A percentile compares a stretch with the other conserved stretches of the same genome.
These are phyloP conservation scores for Diachasmimorpha longicaudata DNA, from an alignment of 1,140 invertebrate genomes.

Conservation along the genomic window DNA sequence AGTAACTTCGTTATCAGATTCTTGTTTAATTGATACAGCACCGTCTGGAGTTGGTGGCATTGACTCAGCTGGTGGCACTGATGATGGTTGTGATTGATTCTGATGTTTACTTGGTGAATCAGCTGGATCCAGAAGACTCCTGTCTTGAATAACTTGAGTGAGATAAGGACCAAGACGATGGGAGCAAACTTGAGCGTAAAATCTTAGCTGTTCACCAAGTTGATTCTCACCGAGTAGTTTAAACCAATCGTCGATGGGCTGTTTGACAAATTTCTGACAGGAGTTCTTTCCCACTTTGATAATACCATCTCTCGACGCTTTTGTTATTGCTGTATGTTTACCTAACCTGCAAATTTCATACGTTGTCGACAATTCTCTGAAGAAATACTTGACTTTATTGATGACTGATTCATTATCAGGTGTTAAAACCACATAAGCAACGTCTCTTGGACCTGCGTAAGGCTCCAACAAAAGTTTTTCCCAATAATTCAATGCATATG, in stretches of 20 bases:
- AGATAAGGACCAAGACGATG: slow-evolving; percentile 83
- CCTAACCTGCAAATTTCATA: slow-evolving; percentile 94
- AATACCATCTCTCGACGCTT: slow-evolving; percentile 86
- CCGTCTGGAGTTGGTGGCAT: slow-evolving; percentile 62
- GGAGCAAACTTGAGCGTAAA: slow-evolving; percentile 86
- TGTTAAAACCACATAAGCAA: slow-evolving; percentile 92
- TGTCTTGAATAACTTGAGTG: slow-evolving; percentile 80
- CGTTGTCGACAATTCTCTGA: slow-evolving; percentile 88
- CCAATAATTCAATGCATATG: slow-evolving; percentile 93
- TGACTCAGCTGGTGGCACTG: slow-evolving; percentile 47
- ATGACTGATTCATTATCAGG: slow-evolving; percentile 90
- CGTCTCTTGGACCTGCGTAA: slow-evolving; percentile 88
- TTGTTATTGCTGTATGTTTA: slow-evolving; percentile 84
- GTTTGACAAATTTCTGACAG: slow-evolving; percentile 64
- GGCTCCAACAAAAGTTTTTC: slow-evolving; percentile 93
- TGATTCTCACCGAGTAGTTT: slow-evolving; percentile 80
- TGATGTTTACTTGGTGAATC: slow-evolving; percentile 40
- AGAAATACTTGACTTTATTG: slow-evolving; percentile 82
- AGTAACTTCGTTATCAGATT: slow-evolving; percentile 53
- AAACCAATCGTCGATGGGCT: slow-evolving; percentile 91
- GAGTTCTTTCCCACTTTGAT: slow-evolving; percentile 80
- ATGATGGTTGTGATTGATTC: slow-evolving; percentile 17
- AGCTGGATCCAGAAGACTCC: slow-evolving; percentile 76
- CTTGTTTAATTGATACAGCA: slow-evolving; percentile 48
- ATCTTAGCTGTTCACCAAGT: slow-evolving; percentile 79